phyloP scores from a whole-genome alignment of 2,113 vertebrate species.

The Chloroceryle aenea region DNA sequence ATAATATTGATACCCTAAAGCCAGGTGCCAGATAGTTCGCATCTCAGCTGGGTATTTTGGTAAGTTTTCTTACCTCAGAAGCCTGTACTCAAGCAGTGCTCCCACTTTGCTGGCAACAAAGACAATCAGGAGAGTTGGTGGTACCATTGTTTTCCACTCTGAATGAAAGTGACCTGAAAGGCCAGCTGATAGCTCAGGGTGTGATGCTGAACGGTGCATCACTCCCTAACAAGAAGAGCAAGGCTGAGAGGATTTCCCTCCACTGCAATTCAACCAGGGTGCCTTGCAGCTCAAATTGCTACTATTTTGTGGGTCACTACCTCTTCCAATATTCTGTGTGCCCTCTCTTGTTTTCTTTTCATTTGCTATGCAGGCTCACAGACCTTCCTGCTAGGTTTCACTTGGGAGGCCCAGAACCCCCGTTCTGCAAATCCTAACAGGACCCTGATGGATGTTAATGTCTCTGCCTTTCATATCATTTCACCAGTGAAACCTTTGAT shows the following conservation, averaged over 20 bases:
- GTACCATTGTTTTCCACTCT: background rate
- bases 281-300: constrained; percentile 65
- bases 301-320: constrained; percentile 74
- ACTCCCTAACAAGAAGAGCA: background rate
- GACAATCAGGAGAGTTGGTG: background rate
- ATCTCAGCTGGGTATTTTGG: background rate
- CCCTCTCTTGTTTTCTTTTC: constrained; percentile 77
- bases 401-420: constrained; percentile 86
- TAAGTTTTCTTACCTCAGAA: background rate
- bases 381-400: constrained; percentile 83
- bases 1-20: background rate
- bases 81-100: background rate
- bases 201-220: background rate
- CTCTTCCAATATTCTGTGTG: constrained; percentile 80
- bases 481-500: constrained; percentile 88
- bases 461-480: constrained; percentile 87
- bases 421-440: constrained; percentile 87
- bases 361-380: constrained; percentile 72
- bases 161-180: background rate
- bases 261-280: constrained; percentile 53
- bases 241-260: constrained; percentile 32
- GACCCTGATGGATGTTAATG: constrained; percentile 91
- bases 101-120: constrained; percentile 4
- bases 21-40: background rate
- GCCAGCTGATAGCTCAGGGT: background rate